Percentiles rank a stretch among this genome's conserved stretches.
These are phyloP conservation scores for Macquaria australasica DNA, from an alignment of 2,113 vertebrate genomes.

Conservation along the genomic window DNA sequence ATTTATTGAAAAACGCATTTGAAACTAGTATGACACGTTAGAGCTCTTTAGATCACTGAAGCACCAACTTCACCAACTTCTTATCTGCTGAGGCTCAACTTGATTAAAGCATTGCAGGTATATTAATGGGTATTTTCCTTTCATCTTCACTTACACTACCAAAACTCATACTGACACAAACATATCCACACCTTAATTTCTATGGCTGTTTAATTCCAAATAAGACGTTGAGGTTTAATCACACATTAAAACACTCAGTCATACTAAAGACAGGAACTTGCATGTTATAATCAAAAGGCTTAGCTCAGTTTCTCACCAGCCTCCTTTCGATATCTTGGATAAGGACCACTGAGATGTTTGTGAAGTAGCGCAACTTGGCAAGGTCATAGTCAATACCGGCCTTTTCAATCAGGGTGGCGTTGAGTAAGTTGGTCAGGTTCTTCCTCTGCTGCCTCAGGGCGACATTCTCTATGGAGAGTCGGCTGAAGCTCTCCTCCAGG, in stretches of 20 bases:
- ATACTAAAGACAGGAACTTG: background rate
- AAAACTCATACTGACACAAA: background rate
- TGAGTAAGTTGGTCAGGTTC: conserved; percentile 85
- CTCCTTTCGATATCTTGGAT: background rate
- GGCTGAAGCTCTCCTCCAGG: conserved; percentile 82
- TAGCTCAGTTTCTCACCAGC: conserved; percentile 66
- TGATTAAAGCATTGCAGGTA: background rate
- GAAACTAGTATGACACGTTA: background rate
- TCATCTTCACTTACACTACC: background rate
- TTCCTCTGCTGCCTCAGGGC: conserved; percentile 62
- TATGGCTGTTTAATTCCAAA: background rate
- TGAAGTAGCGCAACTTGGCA: rapidly evolving
- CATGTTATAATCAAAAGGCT: background rate
- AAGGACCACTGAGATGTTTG: conserved; percentile 42
- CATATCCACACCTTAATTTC: background rate
- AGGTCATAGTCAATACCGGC: conserved; percentile 65
- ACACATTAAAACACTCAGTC: background rate
- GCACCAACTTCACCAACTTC: background rate
- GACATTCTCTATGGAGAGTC: conserved; percentile 72
- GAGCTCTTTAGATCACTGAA: background rate
- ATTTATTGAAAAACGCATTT: background rate
- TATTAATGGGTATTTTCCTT: background rate
- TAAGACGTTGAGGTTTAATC: background rate
- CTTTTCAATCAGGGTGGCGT: conserved; percentile 75
- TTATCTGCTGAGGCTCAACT: background rate